phyloP scores from a whole-genome alignment of 2,888 invertebrate species.

The Eustalomyia histrio region DNA sequence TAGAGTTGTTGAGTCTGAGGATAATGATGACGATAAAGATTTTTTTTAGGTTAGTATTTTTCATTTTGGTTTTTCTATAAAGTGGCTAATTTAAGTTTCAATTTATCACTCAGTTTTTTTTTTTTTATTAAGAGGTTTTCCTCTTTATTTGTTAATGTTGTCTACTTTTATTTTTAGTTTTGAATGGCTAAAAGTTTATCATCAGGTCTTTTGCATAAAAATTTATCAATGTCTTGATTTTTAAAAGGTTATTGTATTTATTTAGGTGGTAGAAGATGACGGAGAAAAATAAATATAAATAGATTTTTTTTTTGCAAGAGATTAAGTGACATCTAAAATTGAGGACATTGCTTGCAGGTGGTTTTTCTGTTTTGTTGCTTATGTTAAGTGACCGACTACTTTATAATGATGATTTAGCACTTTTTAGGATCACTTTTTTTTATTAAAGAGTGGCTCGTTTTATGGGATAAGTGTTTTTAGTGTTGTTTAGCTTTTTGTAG shows the following conservation, averaged over 20 bases:
- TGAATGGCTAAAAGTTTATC: conserved; percentile 13
- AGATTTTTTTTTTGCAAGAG: background rate
- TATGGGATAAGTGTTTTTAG: background rate
- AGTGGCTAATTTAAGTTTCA: conserved; percentile 55
- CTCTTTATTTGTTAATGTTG: conserved; percentile 4
- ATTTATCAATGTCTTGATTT: conserved; percentile 45
- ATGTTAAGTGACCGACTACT: conserved; percentile 18
- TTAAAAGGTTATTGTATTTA: conserved; percentile 23
- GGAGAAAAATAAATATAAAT: background rate
- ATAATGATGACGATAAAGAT: conserved; percentile 13
- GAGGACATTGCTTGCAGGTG: conserved; percentile 27
- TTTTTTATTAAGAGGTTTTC: background rate
- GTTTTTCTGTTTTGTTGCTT: background rate
- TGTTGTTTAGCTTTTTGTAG: background rate
- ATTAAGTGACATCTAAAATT: conserved; percentile 4
- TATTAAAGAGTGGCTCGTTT: too few relatives aligned
- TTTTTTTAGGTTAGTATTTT: conserved; percentile 4
- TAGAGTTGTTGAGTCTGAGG: conserved; percentile 11
- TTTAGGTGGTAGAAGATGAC: background rate
- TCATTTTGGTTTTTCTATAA: conserved; percentile 6
- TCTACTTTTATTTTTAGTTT: conserved; percentile 27
- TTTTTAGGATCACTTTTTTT: background rate
- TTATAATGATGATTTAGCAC: conserved; percentile 22
- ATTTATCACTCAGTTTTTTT: conserved; percentile 39
- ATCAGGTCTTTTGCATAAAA: conserved; percentile 5